A percentile compares a stretch with the other conserved stretches of the same genome.
phyloP scores from a whole-genome alignment of 2,797 vertebrate species.

The Siniperca obscura region DNA sequence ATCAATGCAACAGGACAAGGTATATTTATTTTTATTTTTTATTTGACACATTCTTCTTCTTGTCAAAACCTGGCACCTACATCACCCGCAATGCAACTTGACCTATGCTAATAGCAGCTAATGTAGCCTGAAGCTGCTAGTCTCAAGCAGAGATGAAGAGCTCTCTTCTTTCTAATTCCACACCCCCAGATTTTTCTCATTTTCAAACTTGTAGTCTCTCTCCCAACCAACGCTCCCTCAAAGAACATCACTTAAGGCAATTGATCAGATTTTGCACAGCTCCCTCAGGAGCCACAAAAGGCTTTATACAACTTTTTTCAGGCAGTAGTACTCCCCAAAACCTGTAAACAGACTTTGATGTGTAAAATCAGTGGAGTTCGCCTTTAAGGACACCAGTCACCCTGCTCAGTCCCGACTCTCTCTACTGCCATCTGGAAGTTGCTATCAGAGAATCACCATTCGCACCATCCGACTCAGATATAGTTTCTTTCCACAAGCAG shows the following conservation, averaged over 20 bases:
- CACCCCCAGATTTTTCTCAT: background rate
- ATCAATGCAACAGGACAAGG: background rate
- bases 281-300: background rate
- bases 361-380: conserved; percentile 5
- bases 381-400: conserved; percentile 6
- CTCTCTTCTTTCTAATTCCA: background rate
- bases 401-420: background rate
- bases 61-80: background rate
- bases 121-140: background rate
- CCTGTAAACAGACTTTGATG: conserved; percentile 1
- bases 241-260: conserved; percentile 5
- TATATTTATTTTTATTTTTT: background rate
- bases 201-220: conserved; percentile 13
- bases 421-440: conserved; percentile 9
- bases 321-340: background rate
- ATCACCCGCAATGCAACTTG: background rate
- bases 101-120: background rate
- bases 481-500: background rate
- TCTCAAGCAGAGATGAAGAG: background rate
- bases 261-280: background rate
- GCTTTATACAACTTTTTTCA: background rate
- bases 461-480: background rate
- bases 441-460: background rate
- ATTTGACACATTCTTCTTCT: background rate
- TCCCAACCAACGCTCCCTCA: background rate